These are phyloP conservation scores for Ctenoplectra terminalis DNA, from an alignment of 1,140 invertebrate genomes.

Conservation along the genomic window DNA sequence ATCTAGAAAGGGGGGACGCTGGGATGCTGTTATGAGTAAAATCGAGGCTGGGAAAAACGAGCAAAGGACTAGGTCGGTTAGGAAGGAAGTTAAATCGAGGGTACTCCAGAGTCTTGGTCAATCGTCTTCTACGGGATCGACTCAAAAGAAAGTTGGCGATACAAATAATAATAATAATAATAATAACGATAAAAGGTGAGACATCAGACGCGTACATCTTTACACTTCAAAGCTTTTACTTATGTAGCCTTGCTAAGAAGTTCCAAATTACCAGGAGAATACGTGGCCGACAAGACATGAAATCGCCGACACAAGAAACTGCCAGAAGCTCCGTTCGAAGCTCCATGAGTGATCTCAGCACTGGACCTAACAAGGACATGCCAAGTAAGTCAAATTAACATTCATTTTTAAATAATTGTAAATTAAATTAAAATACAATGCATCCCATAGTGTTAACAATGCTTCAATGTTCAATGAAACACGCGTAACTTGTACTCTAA, in stretches of 20 bases:
- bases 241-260: conserved; percentile 1
- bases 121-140: conserved; percentile 64
- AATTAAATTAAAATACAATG: conserved; percentile 11
- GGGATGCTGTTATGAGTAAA: conserved; percentile 92
- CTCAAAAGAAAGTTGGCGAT: conserved; percentile 69
- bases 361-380: conserved; percentile 77
- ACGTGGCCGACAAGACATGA: conserved; percentile 76
- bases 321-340: conserved; percentile 81
- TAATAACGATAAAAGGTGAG: conserved; percentile 78
- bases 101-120: conserved; percentile 82
- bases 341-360: conserved; percentile 82
- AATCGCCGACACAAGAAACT: conserved; percentile 80
- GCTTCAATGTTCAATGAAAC: neutral
- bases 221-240: neutral
- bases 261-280: conserved; percentile 70
- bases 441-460: neutral
- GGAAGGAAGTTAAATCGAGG: conserved; percentile 92
- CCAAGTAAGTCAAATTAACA: conserved; percentile 75
- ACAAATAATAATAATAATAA: conserved; percentile 78
- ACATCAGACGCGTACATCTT: neutral
- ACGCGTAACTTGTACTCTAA: neutral
- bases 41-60: conserved; percentile 89
- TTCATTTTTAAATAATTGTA: conserved; percentile 4
- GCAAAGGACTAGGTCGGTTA: conserved; percentile 86
- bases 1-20: conserved; percentile 84